Evolutionary conservation across 2,797 vertebrate genomes (phyloP).

Genomic region (Myoxocephalus aenaeus): DNA sequence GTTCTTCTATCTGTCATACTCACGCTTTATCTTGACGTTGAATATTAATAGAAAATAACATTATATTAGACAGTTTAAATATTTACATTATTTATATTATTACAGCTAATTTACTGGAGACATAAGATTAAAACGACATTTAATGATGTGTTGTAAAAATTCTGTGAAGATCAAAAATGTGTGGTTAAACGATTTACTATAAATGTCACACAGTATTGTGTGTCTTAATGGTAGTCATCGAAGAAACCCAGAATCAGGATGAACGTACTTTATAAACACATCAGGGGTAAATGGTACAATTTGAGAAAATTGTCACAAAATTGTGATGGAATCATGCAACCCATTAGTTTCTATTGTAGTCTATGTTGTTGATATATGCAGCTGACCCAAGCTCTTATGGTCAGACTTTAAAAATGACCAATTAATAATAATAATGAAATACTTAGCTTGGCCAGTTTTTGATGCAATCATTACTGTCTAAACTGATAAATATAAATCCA

Average conservation of each 20-base stretch:
- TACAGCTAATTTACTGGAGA: background rate
- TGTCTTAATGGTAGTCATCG: background rate
- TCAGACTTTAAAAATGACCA: background rate
- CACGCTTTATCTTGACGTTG: background rate
- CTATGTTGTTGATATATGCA: background rate
- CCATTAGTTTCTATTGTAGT: background rate
- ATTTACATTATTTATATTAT: background rate
- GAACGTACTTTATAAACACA: background rate
- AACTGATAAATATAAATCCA: background rate
- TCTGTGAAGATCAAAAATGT: background rate
- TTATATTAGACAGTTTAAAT: background rate
- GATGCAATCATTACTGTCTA: background rate
- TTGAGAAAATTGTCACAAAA: background rate
- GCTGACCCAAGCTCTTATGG: background rate
- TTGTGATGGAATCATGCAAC: background rate
- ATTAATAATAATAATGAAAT: background rate
- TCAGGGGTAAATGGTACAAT: background rate
- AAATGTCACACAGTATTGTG: background rate
- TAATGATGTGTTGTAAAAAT: background rate
- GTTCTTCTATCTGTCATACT: background rate
- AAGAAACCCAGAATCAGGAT: background rate
- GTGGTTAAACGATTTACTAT: background rate
- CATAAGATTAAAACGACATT: background rate
- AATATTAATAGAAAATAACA: background rate
- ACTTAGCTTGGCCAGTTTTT: background rate